These are phyloP conservation scores for Mechanitis mazaeus DNA, from an alignment of 2,888 invertebrate species.

Conservation along the genomic window DNA sequence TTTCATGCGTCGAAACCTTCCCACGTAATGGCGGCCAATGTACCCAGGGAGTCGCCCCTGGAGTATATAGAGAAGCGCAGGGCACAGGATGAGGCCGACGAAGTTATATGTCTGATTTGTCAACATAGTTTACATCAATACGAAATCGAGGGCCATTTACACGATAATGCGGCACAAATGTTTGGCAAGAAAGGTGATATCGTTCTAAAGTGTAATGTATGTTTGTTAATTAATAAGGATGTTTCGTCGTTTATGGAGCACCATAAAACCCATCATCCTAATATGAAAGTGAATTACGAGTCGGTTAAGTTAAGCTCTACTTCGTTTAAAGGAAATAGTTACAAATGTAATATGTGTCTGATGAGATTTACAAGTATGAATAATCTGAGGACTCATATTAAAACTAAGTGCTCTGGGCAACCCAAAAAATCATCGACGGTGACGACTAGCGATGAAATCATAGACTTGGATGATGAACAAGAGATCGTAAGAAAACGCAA, in stretches of 20 bases:
- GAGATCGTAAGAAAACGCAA: slow-evolving; percentile 15
- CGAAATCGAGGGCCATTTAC: slow-evolving; percentile 39
- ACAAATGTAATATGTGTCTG: slow-evolving; percentile 41
- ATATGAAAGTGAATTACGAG: slow-evolving; percentile 42
- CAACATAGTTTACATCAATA: slow-evolving; percentile 39
- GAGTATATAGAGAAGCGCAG: slow-evolving; percentile 22
- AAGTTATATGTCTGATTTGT: slow-evolving; percentile 51
- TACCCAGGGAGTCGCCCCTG: slow-evolving; percentile 35
- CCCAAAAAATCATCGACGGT: neutral
- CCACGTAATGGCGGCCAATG: slow-evolving; percentile 24
- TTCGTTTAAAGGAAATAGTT: slow-evolving; percentile 33
- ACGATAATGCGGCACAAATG: slow-evolving; percentile 38
- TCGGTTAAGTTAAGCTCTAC: slow-evolving; percentile 39
- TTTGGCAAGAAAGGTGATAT: slow-evolving; percentile 52
- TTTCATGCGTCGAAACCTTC: slow-evolving; percentile 42
- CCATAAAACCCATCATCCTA: slow-evolving; percentile 43
- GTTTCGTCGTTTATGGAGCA: slow-evolving; percentile 52
- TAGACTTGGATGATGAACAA: slow-evolving; percentile 25
- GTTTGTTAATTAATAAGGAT: slow-evolving; percentile 46
- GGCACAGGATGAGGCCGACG: slow-evolving; percentile 16
- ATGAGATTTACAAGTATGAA: slow-evolving; percentile 39
- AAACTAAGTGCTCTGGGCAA: neutral
- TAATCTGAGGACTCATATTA: slow-evolving; percentile 43
- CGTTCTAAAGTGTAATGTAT: slow-evolving; percentile 66
- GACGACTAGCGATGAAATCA: slow-evolving; percentile 5